Base-by-base conservation (phyloP, 2,888 invertebrate genomes). In the Kuschelorhynchus macadamiae region DNA sequence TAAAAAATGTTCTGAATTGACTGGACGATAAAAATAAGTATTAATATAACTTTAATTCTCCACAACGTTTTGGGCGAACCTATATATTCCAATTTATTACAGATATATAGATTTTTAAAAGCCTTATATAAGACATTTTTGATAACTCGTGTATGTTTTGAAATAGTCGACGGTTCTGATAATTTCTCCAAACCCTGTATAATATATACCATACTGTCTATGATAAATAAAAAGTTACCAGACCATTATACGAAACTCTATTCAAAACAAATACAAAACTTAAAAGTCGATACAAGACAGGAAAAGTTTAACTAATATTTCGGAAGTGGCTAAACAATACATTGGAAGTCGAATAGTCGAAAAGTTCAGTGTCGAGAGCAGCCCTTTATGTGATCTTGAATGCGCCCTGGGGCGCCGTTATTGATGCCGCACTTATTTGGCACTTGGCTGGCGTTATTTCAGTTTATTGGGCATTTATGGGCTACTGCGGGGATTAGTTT, bases 301-400 rank as follows among this genome's bases (percentile, higher is more conserved):
- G 50, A 50, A 61, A 67, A 61, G 46, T 55, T 33, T 21, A 61
- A 55, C 49, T 63, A 50, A 56, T 67, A 57, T 57, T 62, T 55
- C 30, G 62, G 39, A 67, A 62, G 49, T 56, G 46, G 57, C 50
- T 49, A 62, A n/a, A 63, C 57, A 67, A 62, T 67, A 44, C 61
- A 50, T 17, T 20, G 17, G 20, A 42, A 49, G 47, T 50, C 36
- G 56, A 53, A 53, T 32, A 33, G 21, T 53, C 60, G 39, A 30
- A 67, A 63, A 67, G 62, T 62, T 62, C 47, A n/a, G n/a, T 39
- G 39, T 67, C 33, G 44, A 44, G 46, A 76, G n/a, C n/a, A 77
- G 74, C 76, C 73, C 75, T 79, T 79, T 80, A 79, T 80, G 79
- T 75, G 79, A 78, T 73, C 74, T 71, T 74, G 76, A 80, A 77